Base-by-base conservation (phyloP, 2,113 vertebrate genomes). In the Morone chrysops region DNA sequence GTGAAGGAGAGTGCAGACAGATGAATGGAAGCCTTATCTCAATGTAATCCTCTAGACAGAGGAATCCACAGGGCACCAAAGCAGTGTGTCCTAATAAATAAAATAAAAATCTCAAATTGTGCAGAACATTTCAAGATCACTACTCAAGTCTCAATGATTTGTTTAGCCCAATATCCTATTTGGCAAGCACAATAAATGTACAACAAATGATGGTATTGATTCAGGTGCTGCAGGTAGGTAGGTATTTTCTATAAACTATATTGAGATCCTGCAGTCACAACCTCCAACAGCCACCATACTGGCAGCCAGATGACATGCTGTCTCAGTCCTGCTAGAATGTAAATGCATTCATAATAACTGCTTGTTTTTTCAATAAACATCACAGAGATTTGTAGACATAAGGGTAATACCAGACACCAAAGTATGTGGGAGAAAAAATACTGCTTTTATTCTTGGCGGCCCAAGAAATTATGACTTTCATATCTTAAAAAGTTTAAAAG, bases 1-100 rank as follows among this genome's bases (percentile, higher is more conserved):
- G 77, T 80, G 43, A 89, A 81, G 70, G 72, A 70, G 76, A 83
- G 66, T 56, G 50, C 54, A 60, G 77, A 85, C 25, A 12, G 68
- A 80, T 43, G 48, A 76, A 80, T 59, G 69, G 56, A 40, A 68
- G 80, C 40, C 53, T 54, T 22, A 45, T 13, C 17, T 72, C 6
- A 45, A 18, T 59, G 2, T 81, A 85, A 90, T 73, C 75, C 67
- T 77, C 56, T 25, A 16, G 22, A 40, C 43, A 56, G 47, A 51
- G 78, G 53, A 85, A n/a, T 86, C 57, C 75, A 70, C 18, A 16
- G 45, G 40, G 25, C 10, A 59, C 50, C 53, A 69, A 56, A 65
- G 16, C 77, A n/a, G 50, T 14, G n/a, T 70, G 61, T 25, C 38
- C 7, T 11, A 25, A 8, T 61, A 13, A 62, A 73, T 50, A n/a